Evolutionary conservation across 2,888 invertebrate species (phyloP).

Genomic region (Alentia gelatinosa): DNA sequence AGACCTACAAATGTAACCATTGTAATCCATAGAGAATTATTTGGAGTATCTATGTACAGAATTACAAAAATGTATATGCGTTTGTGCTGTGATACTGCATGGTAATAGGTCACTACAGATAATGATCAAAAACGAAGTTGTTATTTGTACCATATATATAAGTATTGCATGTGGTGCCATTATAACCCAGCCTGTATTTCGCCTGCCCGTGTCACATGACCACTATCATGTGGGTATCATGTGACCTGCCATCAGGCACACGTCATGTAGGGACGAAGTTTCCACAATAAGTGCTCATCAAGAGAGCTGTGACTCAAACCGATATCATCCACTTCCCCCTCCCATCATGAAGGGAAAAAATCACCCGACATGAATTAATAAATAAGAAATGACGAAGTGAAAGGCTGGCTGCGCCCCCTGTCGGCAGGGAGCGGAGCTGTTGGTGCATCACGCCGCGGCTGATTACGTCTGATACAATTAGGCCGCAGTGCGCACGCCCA

Average conservation of each 20-base stretch:
- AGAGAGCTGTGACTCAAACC: not conserved
- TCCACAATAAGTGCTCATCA: not conserved
- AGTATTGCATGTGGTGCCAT: too few species aligned
- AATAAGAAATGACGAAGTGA: not conserved
- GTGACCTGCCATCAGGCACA: not conserved
- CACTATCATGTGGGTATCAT: not conserved
- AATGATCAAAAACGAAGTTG: too few species aligned
- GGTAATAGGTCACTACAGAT: too few species aligned
- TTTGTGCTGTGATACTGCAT: too few species aligned
- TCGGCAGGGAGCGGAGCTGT: not conserved
- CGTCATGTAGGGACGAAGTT: not conserved
- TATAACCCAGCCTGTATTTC: too few species aligned
- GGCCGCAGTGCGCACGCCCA: not conserved
- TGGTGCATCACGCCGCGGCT: not conserved
- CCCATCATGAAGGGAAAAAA: not conserved
- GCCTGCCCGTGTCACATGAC: too few species aligned
- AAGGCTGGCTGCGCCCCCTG: not conserved
- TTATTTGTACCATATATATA: too few species aligned
- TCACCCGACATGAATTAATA: not conserved
- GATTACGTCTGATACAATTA: conserved; percentile 29
- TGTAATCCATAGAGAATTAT: too few species aligned
- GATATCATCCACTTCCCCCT: not conserved
- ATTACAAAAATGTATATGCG: too few species aligned
- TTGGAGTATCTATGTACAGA: too few species aligned
- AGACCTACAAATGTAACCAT: too few species aligned